phyloP scores from a whole-genome alignment of 2,888 invertebrate species.

The Apodemia zela region DNA sequence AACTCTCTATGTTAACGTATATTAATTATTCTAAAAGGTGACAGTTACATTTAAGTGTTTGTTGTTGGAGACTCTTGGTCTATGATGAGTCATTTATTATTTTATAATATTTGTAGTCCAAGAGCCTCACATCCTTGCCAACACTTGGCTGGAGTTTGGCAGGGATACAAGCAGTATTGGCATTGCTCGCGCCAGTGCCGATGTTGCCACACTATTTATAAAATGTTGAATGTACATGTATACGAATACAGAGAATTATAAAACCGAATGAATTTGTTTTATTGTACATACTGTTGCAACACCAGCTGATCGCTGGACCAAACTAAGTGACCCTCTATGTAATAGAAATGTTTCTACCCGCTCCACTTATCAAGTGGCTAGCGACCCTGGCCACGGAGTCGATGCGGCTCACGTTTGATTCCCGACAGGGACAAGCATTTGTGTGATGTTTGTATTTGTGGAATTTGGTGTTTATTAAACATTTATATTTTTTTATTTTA shows the following conservation, averaged over 20 bases:
- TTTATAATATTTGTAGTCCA: conserved; percentile 1
- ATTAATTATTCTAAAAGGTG: neutral
- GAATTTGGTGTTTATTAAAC: too few species aligned
- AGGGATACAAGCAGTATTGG: neutral
- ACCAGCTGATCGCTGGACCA: too few species aligned
- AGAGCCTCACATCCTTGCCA: conserved; percentile 2
- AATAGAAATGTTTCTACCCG: too few species aligned
- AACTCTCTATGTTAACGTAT: neutral
- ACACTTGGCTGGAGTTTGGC: neutral
- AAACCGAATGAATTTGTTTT: neutral
- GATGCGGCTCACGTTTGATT: too few species aligned
- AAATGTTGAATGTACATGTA: neutral
- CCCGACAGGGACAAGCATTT: too few species aligned
- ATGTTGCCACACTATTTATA: neutral
- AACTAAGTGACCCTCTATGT: too few species aligned
- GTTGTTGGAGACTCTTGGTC: conserved; percentile 3
- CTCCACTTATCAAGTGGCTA: too few species aligned
- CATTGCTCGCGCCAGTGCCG: neutral
- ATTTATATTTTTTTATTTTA: too few species aligned
- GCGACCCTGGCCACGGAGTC: too few species aligned
- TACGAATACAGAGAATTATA: neutral
- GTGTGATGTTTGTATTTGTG: too few species aligned
- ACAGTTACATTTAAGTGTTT: neutral
- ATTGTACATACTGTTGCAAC: too few species aligned
- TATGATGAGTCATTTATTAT: neutral